Evolutionary conservation across 2,888 invertebrate species (phyloP).

Genomic region (Cordilura impudica): DNA sequence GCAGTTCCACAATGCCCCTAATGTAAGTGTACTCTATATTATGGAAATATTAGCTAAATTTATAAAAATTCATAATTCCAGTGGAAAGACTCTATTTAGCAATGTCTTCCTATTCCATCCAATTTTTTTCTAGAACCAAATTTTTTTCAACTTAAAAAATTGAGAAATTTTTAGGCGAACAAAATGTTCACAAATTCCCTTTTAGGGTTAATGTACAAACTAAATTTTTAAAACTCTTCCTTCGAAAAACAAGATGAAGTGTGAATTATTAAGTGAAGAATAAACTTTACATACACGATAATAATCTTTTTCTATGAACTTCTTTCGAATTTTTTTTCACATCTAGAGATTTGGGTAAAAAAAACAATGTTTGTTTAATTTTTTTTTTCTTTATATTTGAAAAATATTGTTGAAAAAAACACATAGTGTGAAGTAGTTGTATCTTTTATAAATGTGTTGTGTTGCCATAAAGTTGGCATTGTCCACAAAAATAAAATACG

Average conservation of each 20-base stretch:
- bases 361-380: slow-evolving; percentile 8
- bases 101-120: too few relatives aligned
- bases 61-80: too few relatives aligned
- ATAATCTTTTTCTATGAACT: slow-evolving; percentile 24
- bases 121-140: too few relatives aligned
- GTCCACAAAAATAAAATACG: slow-evolving; percentile 19
- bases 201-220: too few relatives aligned
- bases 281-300: slow-evolving; percentile 48
- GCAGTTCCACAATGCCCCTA: too few relatives aligned
- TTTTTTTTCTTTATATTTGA: slow-evolving; percentile 1
- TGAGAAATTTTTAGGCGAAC: too few relatives aligned
- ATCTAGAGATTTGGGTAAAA: slow-evolving; percentile 14
- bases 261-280: slow-evolving; percentile 49
- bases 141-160: too few relatives aligned
- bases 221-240: too few relatives aligned
- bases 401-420: slow-evolving; percentile 6
- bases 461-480: slow-evolving; percentile 54
- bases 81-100: too few relatives aligned
- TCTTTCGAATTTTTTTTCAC: slow-evolving; percentile 13
- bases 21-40: too few relatives aligned
- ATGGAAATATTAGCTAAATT: too few relatives aligned
- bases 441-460: slow-evolving; percentile 14
- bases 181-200: too few relatives aligned
- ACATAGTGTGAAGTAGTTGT: slow-evolving; percentile 52
- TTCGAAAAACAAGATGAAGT: slow-evolving; percentile 40